These are phyloP conservation scores for Sula dactylatra DNA, from an alignment of 2,113 vertebrate species.

Conservation along the genomic window DNA sequence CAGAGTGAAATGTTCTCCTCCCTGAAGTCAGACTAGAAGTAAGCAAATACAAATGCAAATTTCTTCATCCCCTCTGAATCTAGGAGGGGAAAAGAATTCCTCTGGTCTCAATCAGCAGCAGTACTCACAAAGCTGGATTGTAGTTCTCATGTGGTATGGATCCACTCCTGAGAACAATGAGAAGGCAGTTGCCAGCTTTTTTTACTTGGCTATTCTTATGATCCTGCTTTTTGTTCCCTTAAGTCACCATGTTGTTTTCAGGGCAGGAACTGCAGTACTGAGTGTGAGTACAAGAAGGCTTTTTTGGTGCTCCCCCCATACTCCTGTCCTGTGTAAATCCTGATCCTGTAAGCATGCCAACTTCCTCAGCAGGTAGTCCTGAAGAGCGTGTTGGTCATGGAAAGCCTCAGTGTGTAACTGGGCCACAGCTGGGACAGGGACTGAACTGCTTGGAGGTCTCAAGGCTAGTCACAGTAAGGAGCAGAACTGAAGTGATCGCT, in stretches of 20 bases:
- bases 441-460: neutral
- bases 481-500: neutral
- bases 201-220: neutral
- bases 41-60: neutral
- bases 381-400: neutral
- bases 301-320: too few relatives aligned
- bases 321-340: neutral
- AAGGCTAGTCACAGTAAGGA: neutral
- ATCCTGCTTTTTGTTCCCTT: neutral
- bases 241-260: neutral
- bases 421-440: neutral
- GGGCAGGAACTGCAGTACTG: neutral
- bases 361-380: neutral
- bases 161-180: neutral
- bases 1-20: neutral
- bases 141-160: neutral
- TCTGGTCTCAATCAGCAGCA: neutral
- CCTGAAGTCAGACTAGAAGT: neutral
- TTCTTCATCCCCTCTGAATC: neutral
- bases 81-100: accelerated
- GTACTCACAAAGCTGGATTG: neutral
- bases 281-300: neutral
- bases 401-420: neutral
- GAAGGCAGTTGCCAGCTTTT: neutral
- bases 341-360: neutral